These are phyloP conservation scores for Tarsius wallacei DNA, from an alignment of 2,797 vertebrate genomes.

Conservation along the genomic window DNA sequence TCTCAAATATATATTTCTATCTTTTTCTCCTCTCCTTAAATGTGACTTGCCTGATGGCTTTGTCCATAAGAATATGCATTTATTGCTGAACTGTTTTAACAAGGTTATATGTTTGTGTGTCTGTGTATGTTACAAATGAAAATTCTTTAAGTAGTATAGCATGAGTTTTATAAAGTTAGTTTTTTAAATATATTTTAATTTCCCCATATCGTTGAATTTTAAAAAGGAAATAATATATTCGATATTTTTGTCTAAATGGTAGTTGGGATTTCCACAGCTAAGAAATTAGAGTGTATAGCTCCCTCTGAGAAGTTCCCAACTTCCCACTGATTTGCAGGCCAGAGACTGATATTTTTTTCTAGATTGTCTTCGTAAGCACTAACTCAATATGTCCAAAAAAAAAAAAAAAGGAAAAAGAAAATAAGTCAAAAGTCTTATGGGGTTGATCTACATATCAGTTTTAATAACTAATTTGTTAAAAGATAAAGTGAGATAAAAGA, in stretches of 20 bases:
- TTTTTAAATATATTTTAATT: not conserved
- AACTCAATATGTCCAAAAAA: not conserved
- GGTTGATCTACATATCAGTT: not conserved
- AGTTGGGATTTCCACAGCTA: not conserved
- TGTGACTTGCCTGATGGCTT: not conserved
- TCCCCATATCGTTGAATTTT: not conserved
- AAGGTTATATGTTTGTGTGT: not conserved
- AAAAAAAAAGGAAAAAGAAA: not conserved
- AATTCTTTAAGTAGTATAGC: not conserved
- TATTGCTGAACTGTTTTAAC: not conserved
- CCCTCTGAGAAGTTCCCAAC: not conserved
- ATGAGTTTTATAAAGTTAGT: not conserved
- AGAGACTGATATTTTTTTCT: not conserved
- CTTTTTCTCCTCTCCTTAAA: not conserved
- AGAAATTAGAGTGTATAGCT: not conserved
- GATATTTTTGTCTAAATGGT: not conserved
- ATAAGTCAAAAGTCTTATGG: not conserved
- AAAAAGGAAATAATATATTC: not conserved
- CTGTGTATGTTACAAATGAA: not conserved
- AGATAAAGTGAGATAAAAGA: constrained; percentile 13
- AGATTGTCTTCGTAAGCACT: constrained; percentile 1
- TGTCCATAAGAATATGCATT: not conserved
- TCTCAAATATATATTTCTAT: not conserved
- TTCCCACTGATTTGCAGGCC: not conserved
- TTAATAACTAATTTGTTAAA: not conserved